These are phyloP conservation scores for Diplodus sargus DNA, from an alignment of 2,797 vertebrate species.

Conservation along the genomic window DNA sequence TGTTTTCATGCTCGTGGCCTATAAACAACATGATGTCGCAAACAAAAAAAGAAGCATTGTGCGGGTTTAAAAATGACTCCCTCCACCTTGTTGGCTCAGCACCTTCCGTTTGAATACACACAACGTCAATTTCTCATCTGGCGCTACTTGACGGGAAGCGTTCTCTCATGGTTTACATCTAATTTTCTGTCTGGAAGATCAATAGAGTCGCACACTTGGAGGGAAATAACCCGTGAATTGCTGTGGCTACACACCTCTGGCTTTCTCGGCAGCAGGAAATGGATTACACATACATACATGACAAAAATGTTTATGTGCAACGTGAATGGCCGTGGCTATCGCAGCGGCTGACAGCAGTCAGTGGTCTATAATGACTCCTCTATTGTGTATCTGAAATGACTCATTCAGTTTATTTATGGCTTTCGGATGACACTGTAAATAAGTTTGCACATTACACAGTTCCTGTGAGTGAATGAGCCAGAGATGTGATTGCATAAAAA, in stretches of 20 bases:
- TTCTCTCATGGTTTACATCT: constrained; percentile 60
- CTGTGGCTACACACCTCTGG: constrained; percentile 34
- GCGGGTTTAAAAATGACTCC: constrained; percentile 46
- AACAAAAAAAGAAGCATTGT: constrained; percentile 32
- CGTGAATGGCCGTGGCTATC: constrained; percentile 53
- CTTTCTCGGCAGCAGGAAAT: constrained; percentile 48
- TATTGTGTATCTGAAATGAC: constrained; percentile 75
- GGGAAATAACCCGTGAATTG: constrained; percentile 44
- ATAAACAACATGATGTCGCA: constrained; percentile 59
- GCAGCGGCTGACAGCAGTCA: constrained; percentile 61
- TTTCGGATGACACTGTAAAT: constrained; percentile 68
- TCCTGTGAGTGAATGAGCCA: constrained; percentile 51
- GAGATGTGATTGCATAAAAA: constrained; percentile 54
- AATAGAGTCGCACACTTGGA: constrained; percentile 54
- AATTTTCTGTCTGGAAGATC: constrained; percentile 64
- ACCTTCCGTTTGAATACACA: constrained; percentile 48
- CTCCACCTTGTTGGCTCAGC: constrained; percentile 37
- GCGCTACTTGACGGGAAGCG: constrained; percentile 51
- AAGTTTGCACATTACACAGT: constrained; percentile 61
- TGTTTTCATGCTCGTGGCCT: constrained; percentile 58
- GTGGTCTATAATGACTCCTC: constrained; percentile 63
- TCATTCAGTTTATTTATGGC: constrained; percentile 76
- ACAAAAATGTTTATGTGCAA: constrained; percentile 62
- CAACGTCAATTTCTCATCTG: constrained; percentile 55
- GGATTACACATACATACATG: constrained; percentile 63